Conservation (phyloP, 2,888 invertebrate genomes). For the Choreutis nemorana region DNA sequence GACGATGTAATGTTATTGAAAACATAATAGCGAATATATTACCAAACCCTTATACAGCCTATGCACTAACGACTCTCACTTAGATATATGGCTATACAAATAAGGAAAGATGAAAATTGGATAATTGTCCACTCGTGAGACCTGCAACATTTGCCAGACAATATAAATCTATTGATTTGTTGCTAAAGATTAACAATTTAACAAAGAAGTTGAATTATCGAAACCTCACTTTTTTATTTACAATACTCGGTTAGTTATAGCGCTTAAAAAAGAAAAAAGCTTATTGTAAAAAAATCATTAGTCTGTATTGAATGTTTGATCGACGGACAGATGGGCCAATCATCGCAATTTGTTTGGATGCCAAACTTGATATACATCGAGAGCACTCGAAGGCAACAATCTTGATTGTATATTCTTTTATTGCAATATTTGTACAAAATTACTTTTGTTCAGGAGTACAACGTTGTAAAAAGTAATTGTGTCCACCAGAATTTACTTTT, state of each 20-base stretch:
- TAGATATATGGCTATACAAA: too few species aligned
- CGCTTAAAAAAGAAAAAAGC: too few species aligned
- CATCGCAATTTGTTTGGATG: slow-evolving; percentile 43
- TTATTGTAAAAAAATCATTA: slow-evolving; percentile 24
- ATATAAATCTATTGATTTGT: slow-evolving; percentile 9
- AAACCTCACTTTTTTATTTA: slow-evolving; percentile 13
- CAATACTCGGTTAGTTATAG: too few species aligned
- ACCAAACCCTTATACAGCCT: too few species aligned
- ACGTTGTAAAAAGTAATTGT: too few species aligned
- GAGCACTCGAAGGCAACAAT: slow-evolving; percentile 22
- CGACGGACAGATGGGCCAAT: slow-evolving; percentile 31
- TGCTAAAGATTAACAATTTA: background rate
- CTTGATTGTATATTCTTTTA: too few species aligned
- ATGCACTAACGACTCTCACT: too few species aligned
- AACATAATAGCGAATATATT: too few species aligned
- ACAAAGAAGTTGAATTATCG: slow-evolving; percentile 7
- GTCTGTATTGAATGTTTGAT: slow-evolving; percentile 26
- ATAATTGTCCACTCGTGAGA: slow-evolving; percentile 30
- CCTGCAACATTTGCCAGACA: slow-evolving; percentile 10
- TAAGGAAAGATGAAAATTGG: slow-evolving; percentile 42
- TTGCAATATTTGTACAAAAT: too few species aligned
- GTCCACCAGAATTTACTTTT: too few species aligned
- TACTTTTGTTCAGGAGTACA: too few species aligned
- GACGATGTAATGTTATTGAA: too few species aligned
- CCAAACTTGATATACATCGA: slow-evolving; percentile 21